Percentiles rank a stretch among this genome's conserved stretches.
These are phyloP conservation scores for Drosophila lini DNA, from an alignment of 1,140 invertebrate species.

Conservation along the genomic window DNA sequence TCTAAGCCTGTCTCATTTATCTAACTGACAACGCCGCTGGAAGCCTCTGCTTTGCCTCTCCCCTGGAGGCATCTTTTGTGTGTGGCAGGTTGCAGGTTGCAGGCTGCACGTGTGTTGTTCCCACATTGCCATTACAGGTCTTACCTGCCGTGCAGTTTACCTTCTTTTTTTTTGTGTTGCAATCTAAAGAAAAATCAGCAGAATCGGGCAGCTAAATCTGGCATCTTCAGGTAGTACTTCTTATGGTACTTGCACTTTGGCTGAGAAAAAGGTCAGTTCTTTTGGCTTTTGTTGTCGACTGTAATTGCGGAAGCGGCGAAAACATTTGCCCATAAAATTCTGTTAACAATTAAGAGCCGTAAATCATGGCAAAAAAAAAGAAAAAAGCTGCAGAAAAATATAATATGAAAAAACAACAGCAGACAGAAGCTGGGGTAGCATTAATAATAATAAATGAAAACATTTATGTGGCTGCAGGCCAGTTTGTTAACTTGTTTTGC, in stretches of 20 bases:
- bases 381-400: slow-evolving; percentile 2
- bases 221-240: slow-evolving; percentile 9
- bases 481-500: slow-evolving; percentile 45
- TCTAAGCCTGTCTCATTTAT: slow-evolving; percentile 9
- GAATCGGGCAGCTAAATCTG: slow-evolving; percentile 7
- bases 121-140: slow-evolving; percentile 17
- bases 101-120: slow-evolving; percentile 34
- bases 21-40: slow-evolving; percentile 13
- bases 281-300: slow-evolving; percentile 7
- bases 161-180: neutral
- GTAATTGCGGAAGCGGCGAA: slow-evolving; percentile 45
- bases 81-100: slow-evolving; percentile 25
- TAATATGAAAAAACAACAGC: slow-evolving; percentile 1
- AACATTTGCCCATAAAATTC: slow-evolving; percentile 21
- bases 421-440: slow-evolving; percentile 1
- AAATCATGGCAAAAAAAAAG: slow-evolving; percentile 26
- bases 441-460: slow-evolving; percentile 46
- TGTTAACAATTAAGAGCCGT: slow-evolving; percentile 37
- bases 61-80: slow-evolving; percentile 20
- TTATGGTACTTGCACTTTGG: slow-evolving; percentile 3
- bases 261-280: slow-evolving; percentile 48
- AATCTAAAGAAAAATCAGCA: slow-evolving; percentile 9
- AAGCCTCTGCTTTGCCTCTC: neutral
- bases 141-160: slow-evolving; percentile 12
- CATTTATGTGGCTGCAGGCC: slow-evolving; percentile 46